Base-by-base conservation (phyloP, 2,797 vertebrate species). In the Toxotes lorentzi region DNA sequence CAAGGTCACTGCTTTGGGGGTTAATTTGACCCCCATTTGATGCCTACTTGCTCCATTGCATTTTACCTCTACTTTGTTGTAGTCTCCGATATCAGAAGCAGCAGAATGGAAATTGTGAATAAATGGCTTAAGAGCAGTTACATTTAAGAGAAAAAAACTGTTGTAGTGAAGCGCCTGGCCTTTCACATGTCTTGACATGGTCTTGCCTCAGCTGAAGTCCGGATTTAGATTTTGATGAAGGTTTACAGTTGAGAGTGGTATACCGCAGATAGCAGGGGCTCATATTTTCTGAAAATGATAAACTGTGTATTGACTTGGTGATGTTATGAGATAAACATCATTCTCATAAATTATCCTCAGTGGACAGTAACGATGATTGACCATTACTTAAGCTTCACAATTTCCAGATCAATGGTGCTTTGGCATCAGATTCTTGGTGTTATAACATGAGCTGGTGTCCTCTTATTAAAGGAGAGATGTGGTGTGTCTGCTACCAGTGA, bases 301-400 rank as follows among this genome's bases (percentile, higher is more conserved):
- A 68, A 69, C 51, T 78, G 53, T 59, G 24, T 27, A 76, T 62
- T 67, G 76, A 86, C 27, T 71, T 45, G 3, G n/a, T 24, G 63
- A 63, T 41, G 47, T 65, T 43, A 61, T 65, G 73, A 71, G 76
- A 86, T 72, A 45, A 73, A 81, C 76, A 47, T 47, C 19, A 30
- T 47, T 70, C 56, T 75, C 19, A 56, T 54, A 59, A 70, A 54
- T 73, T 61, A 68, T n/a, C 38, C 35, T 61, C 58, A 61, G 34
- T 63, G 21, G 23, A 60, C 53, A 43, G 51, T 59, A 80, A 64
- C 35, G 16, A 81, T 74, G 53, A 84, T 74, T 3, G 35, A 34
- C 59, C 73, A 79, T 86, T 85, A 61, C 43, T 81, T 43, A 63
- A 43, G 60, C 43, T 50, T 58, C 63, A 70, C 73, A 84, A 76